phyloP scores from a whole-genome alignment of 2,888 invertebrate species.

The Aromia moschata region DNA sequence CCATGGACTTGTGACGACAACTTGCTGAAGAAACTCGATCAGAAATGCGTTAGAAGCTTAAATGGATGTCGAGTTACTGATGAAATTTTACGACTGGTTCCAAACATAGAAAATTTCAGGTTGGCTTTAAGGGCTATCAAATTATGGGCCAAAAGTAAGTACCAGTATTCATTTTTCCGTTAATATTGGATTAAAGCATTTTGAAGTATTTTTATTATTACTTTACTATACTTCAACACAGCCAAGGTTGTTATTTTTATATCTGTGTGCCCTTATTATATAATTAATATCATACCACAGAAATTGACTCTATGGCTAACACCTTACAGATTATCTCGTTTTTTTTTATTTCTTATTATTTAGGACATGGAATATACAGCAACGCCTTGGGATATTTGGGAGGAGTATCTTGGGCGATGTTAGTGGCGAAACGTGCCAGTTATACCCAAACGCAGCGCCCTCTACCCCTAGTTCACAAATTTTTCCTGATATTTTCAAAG shows the following conservation, averaged over 20 bases:
- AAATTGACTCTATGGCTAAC: no score
- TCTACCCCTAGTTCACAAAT: constrained; percentile 95
- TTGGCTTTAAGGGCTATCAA: constrained; percentile 94
- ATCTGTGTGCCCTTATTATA: no score
- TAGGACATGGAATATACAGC: constrained; percentile 96
- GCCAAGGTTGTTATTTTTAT: no score
- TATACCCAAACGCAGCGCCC: constrained; percentile 97
- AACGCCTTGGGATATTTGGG: constrained; percentile 98
- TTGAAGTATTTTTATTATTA: no score
- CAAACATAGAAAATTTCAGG: constrained; percentile 93
- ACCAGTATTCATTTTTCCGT: no score
- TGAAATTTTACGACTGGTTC: constrained; percentile 95
- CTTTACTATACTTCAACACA: no score
- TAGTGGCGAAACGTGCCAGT: constrained; percentile 98
- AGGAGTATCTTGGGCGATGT: constrained; percentile 99
- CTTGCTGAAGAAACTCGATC: constrained; percentile 93
- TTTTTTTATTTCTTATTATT: no score
- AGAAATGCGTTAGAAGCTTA: constrained; percentile 94
- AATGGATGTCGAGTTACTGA: constrained; percentile 99
- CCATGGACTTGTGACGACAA: constrained; percentile 90
- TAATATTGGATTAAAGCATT: no score
- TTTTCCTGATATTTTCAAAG: constrained; percentile 97
- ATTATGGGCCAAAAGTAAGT: constrained; percentile 97
- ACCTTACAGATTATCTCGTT: no score
- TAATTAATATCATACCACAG: no score